These are phyloP conservation scores for Mormoops blainvillei DNA, from an alignment of 2,113 vertebrate genomes.

Conservation along the genomic window DNA sequence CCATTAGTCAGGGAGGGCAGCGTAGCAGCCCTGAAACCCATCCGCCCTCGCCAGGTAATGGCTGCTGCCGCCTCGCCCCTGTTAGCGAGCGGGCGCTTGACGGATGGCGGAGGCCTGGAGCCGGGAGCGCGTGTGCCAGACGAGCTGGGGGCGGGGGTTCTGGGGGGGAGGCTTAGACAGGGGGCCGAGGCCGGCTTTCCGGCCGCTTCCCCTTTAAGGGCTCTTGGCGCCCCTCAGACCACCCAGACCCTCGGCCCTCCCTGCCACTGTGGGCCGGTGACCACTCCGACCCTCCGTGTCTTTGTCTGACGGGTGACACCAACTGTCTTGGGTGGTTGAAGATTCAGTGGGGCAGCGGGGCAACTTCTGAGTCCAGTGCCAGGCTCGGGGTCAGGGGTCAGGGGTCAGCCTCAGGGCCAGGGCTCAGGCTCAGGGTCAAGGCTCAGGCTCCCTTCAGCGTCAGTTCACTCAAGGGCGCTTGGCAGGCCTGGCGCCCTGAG, in stretches of 20 bases:
- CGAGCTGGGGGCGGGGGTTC: accelerated
- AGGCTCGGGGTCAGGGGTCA: not conserved
- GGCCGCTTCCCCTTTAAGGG: too few species aligned
- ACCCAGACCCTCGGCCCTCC: not conserved
- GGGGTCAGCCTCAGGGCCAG: too few species aligned
- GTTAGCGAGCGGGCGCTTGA: not conserved
- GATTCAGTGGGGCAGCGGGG: not conserved
- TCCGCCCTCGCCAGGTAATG: not conserved
- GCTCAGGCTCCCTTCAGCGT: too few species aligned
- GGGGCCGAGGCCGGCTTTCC: not conserved
- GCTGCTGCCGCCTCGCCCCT: not conserved
- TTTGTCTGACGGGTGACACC: accelerated
- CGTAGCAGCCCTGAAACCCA: not conserved
- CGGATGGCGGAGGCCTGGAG: accelerated
- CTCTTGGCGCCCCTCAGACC: accelerated
- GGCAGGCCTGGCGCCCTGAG: not conserved
- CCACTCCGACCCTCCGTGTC: not conserved
- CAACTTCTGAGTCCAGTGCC: not conserved
- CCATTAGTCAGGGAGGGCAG: not conserved
- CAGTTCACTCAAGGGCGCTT: too few species aligned
- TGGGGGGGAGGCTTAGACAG: accelerated
- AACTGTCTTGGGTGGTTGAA: not conserved
- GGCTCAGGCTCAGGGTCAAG: not conserved
- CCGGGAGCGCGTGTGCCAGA: accelerated
- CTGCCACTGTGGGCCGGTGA: accelerated